Evolutionary conservation across 2,888 invertebrate genomes (phyloP).

Genomic region (Sepioteuthis lessoniana): DNA sequence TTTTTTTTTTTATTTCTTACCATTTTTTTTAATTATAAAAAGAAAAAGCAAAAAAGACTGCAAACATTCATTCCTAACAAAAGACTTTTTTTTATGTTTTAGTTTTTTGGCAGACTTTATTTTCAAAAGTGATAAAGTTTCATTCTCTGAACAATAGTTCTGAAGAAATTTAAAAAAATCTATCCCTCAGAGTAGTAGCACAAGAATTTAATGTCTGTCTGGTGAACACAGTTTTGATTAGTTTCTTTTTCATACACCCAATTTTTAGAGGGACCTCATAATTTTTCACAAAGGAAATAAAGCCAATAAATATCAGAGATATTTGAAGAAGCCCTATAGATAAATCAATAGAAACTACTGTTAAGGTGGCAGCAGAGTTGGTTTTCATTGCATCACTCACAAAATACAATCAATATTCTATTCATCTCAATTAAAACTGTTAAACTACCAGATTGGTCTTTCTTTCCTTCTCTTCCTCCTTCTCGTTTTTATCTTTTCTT

Average conservation of each 20-base stretch:
- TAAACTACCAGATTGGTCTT: not conserved
- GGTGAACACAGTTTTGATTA: not conserved
- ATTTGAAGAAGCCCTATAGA: not conserved
- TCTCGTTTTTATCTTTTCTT: not conserved
- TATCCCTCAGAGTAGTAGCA: not conserved
- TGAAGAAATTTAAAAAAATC: not conserved
- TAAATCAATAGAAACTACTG: not conserved
- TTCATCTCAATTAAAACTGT: not conserved
- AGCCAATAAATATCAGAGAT: not conserved
- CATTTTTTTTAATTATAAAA: conserved; percentile 5
- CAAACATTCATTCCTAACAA: not conserved
- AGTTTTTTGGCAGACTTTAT: not conserved
- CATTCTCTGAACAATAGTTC: not conserved
- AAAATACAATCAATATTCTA: not conserved
- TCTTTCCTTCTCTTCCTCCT: not conserved
- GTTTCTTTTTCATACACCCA: not conserved
- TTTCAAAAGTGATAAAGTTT: conserved; percentile 33
- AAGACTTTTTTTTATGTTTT: not conserved
- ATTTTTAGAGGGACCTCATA: not conserved
- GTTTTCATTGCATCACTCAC: not conserved
- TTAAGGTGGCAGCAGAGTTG: not conserved
- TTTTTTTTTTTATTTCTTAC: not conserved
- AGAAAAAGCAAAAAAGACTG: not conserved
- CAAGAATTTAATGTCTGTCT: conserved; percentile 13
- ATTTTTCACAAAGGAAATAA: conserved; percentile 33